phyloP scores from a whole-genome alignment of 2,888 invertebrate genomes.

The Drosophila mettleri region DNA sequence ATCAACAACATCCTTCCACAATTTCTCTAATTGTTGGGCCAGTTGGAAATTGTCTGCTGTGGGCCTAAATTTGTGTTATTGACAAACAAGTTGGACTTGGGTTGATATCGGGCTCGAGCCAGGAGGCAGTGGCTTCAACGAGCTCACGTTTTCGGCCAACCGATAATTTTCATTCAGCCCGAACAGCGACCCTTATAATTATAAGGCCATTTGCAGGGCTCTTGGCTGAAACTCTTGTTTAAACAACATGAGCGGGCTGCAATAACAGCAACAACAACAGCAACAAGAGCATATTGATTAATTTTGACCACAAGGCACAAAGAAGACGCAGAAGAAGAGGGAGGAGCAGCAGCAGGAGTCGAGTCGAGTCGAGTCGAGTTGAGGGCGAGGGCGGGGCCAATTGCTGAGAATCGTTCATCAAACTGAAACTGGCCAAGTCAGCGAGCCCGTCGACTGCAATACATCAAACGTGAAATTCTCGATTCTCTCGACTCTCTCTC shows the following conservation, averaged over 20 bases:
- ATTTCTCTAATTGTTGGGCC: conserved; percentile 32
- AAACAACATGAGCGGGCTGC: conserved; percentile 45
- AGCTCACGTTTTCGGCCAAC: conserved; percentile 53
- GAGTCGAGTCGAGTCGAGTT: too few relatives aligned
- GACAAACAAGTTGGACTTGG: conserved; percentile 54
- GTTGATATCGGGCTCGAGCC: conserved; percentile 25
- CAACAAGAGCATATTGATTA: conserved; percentile 68
- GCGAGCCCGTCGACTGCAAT: conserved; percentile 60
- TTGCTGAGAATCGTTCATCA: conserved; percentile 62
- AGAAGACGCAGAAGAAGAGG: not conserved
- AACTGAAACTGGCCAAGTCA: conserved; percentile 67
- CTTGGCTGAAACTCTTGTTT: conserved; percentile 33
- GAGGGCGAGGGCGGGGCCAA: not conserved
- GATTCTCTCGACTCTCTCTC: not conserved
- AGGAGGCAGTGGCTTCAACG: conserved; percentile 39
- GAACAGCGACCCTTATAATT: conserved; percentile 73
- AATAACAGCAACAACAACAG: conserved; percentile 35
- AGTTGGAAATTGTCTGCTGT: conserved; percentile 34
- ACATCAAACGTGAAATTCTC: conserved; percentile 60
- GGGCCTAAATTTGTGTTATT: conserved; percentile 30
- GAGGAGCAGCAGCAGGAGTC: not conserved
- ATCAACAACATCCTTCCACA: not conserved
- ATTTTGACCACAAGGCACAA: conserved; percentile 54
- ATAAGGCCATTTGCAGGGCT: conserved; percentile 67
- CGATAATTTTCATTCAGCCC: conserved; percentile 71